These are phyloP conservation scores for Hippoglossus stenolepis DNA, from an alignment of 2,113 vertebrate species.

Conservation along the genomic window DNA sequence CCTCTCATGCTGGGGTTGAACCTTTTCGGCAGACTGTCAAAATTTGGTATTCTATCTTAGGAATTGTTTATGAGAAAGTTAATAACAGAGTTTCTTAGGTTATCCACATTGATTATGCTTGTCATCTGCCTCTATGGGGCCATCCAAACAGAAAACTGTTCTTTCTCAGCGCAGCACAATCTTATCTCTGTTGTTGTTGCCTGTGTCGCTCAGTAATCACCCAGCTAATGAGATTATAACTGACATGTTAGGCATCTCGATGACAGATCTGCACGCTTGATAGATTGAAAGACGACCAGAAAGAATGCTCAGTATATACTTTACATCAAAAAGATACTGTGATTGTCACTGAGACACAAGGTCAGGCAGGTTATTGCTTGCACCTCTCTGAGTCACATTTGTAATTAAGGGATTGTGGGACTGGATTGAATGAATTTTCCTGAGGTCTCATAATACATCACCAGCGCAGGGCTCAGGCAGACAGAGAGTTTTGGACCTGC, in stretches of 20 bases:
- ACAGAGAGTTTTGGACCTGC: slow-evolving; percentile 9
- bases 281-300: slow-evolving; percentile 16
- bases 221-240: slow-evolving; percentile 50
- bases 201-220: slow-evolving; percentile 15
- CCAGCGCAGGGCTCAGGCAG: slow-evolving; percentile 4
- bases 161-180: slow-evolving; percentile 1
- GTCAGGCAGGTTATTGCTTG: slow-evolving; percentile 6
- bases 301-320: not conserved
- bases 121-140: slow-evolving; percentile 35
- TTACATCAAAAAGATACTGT: not conserved
- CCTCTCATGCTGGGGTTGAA: slow-evolving; percentile 11
- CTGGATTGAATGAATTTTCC: slow-evolving; percentile 12
- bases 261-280: not conserved
- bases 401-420: slow-evolving; percentile 27
- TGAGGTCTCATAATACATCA: not conserved
- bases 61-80: slow-evolving; percentile 58
- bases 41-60: slow-evolving; percentile 39
- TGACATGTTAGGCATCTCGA: slow-evolving; percentile 26
- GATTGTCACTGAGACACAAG: slow-evolving; percentile 16
- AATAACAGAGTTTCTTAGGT: slow-evolving; percentile 48
- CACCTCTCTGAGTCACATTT: slow-evolving; percentile 9
- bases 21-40: slow-evolving; percentile 16
- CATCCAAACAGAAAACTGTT: slow-evolving; percentile 14
- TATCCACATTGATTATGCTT: slow-evolving; percentile 59
- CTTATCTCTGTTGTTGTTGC: slow-evolving; percentile 36